These are phyloP conservation scores for Masticophis lateralis DNA, from an alignment of 2,797 vertebrate species.

Conservation along the genomic window DNA sequence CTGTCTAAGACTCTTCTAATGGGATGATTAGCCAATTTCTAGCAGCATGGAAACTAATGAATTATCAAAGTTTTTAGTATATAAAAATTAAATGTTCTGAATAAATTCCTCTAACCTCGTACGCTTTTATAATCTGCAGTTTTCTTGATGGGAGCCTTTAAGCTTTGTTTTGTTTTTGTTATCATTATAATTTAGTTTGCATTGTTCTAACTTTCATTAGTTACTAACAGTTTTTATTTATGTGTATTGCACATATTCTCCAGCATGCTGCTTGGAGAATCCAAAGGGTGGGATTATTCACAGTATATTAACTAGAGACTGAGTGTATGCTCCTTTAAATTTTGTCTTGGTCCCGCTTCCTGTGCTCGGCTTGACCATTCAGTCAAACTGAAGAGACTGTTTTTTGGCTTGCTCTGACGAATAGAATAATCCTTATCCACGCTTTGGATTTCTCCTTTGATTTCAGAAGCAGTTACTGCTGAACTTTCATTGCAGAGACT, in stretches of 20 bases:
- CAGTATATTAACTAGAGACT: too few species aligned
- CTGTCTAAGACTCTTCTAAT: neutral
- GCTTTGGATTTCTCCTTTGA: too few species aligned
- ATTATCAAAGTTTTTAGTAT: neutral
- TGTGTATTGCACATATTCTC: neutral
- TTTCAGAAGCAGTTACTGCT: too few species aligned
- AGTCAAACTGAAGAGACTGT: too few species aligned
- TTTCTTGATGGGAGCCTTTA: neutral
- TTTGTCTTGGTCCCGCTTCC: too few species aligned
- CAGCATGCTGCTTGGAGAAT: too few species aligned
- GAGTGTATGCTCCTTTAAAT: too few species aligned
- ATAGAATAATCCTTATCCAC: too few species aligned
- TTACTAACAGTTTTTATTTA: neutral
- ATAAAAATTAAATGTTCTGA: neutral
- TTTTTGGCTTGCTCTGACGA: too few species aligned
- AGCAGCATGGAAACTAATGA: neutral
- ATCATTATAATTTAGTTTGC: neutral
- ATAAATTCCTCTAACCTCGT: neutral
- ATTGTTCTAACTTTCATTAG: neutral
- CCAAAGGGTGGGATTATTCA: too few species aligned
- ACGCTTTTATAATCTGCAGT: neutral
- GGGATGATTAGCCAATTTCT: neutral
- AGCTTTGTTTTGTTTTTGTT: neutral
- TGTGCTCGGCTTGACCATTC: too few species aligned
- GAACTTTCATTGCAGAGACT: too few species aligned